Percentiles rank a stretch among this genome's conserved stretches.
Evolutionary conservation across 2,113 vertebrate species (phyloP).

Genomic region (Grammomys surdaster): DNA sequence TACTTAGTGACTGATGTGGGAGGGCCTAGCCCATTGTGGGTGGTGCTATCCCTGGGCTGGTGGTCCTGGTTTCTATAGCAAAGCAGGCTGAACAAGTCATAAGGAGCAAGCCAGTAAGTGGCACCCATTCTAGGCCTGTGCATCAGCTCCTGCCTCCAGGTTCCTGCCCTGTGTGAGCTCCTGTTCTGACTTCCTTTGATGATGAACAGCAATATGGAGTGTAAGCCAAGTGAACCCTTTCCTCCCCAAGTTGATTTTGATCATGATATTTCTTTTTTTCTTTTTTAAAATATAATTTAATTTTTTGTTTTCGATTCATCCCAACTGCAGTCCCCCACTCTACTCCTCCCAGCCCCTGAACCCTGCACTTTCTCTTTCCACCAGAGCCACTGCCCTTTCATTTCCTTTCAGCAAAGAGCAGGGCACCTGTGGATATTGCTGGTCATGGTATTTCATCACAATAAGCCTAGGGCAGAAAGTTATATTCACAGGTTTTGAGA

Average conservation of each 20-base stretch:
- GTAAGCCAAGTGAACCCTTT: neutral
- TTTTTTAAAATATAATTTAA: neutral
- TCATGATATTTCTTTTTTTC: neutral
- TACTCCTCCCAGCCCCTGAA: neutral
- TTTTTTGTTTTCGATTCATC: neutral
- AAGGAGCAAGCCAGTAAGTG: neutral
- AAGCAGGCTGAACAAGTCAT: neutral
- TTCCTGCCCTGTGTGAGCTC: neutral
- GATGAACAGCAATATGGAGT: neutral
- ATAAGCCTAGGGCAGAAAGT: neutral
- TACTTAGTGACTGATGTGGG: neutral
- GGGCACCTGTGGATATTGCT: neutral
- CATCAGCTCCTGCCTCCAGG: neutral
- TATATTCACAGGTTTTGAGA: constrained; percentile 20
- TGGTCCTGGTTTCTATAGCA: neutral
- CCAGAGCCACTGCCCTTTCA: neutral
- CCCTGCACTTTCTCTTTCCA: neutral
- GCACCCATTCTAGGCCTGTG: neutral
- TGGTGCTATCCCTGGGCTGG: neutral
- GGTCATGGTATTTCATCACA: neutral
- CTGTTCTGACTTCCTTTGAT: neutral
- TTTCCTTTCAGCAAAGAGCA: neutral
- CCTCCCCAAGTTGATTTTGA: neutral
- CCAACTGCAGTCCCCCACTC: neutral
- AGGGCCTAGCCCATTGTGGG: neutral